Evolutionary conservation across 1,140 invertebrate genomes (phyloP).

Genomic region (Sarcophaga peregrina): DNA sequence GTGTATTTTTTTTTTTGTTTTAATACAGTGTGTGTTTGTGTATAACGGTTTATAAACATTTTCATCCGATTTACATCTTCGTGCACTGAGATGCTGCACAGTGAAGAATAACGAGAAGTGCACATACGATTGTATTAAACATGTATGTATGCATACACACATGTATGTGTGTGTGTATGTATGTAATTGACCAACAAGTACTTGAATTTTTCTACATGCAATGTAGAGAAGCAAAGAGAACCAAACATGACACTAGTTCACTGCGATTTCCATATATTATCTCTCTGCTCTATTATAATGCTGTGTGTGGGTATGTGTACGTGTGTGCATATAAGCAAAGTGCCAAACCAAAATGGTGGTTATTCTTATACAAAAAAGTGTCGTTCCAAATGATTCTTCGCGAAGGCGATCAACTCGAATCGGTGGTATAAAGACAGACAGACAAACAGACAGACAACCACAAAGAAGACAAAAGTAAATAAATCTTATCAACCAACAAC

Average conservation of each 20-base stretch:
- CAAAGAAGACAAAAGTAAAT: neutral
- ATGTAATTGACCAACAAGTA: neutral
- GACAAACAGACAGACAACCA: neutral
- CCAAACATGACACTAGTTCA: neutral
- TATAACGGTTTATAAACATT: too few species aligned
- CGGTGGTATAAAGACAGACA: too few species aligned
- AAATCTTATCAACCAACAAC: too few species aligned
- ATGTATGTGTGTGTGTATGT: too few species aligned
- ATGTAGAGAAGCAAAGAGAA: neutral
- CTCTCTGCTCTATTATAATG: neutral
- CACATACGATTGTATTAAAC: too few species aligned
- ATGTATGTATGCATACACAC: too few species aligned
- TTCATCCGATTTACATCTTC: neutral
- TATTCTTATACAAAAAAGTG: neutral
- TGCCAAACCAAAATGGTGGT: conserved; percentile 15
- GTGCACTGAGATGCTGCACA: neutral
- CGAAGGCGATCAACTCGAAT: conserved; percentile 10
- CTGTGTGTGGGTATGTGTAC: neutral
- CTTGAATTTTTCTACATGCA: neutral
- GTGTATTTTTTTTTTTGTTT: too few species aligned
- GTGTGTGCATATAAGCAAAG: neutral
- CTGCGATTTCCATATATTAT: neutral
- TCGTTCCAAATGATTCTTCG: neutral
- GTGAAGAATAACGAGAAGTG: neutral
- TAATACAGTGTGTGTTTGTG: too few species aligned